Percentiles rank a stretch among this genome's conserved stretches.
These are phyloP conservation scores for Serrognathus titanus DNA, from an alignment of 2,888 invertebrate genomes.

Conservation along the genomic window DNA sequence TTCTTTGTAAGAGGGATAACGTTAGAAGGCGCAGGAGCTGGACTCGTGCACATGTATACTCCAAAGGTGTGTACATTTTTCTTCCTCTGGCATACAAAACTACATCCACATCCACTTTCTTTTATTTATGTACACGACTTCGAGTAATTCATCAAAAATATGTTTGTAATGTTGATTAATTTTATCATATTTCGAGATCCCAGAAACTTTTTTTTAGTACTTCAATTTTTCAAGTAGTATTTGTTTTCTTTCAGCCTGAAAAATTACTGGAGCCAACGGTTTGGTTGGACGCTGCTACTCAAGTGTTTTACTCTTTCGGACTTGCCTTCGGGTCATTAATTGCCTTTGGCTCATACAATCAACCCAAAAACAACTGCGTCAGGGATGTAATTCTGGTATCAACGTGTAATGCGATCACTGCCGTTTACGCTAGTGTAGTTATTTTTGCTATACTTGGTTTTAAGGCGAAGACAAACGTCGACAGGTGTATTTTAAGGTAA, in stretches of 20 bases:
- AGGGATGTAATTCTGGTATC: conserved; percentile 88
- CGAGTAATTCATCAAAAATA: neutral
- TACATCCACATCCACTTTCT: no score
- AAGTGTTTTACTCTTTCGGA: conserved; percentile 95
- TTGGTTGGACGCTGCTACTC: conserved; percentile 95
- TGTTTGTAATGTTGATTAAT: neutral
- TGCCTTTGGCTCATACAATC: conserved; percentile 94
- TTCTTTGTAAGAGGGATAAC: conserved; percentile 91
- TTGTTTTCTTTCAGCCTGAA: conserved; percentile 59
- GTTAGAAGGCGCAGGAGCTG: conserved; percentile 80
- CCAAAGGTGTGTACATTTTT: conserved; percentile 66
- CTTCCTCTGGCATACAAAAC: no score
- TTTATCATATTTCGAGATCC: no score
- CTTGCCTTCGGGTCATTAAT: conserved; percentile 93
- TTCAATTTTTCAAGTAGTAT: neutral
- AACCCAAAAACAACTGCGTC: conserved; percentile 91
- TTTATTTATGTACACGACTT: neutral
- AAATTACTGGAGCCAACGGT: conserved; percentile 84
- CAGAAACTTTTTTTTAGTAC: no score
- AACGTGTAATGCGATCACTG: conserved; percentile 88
- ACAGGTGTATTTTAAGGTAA: conserved; percentile 75
- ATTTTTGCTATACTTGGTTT: conserved; percentile 94
- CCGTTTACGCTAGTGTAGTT: conserved; percentile 91
- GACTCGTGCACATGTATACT: conserved; percentile 86
- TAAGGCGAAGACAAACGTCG: conserved; percentile 89